These are phyloP conservation scores for Drosophila oshimai DNA, from an alignment of 1,140 invertebrate species.

Conservation along the genomic window DNA sequence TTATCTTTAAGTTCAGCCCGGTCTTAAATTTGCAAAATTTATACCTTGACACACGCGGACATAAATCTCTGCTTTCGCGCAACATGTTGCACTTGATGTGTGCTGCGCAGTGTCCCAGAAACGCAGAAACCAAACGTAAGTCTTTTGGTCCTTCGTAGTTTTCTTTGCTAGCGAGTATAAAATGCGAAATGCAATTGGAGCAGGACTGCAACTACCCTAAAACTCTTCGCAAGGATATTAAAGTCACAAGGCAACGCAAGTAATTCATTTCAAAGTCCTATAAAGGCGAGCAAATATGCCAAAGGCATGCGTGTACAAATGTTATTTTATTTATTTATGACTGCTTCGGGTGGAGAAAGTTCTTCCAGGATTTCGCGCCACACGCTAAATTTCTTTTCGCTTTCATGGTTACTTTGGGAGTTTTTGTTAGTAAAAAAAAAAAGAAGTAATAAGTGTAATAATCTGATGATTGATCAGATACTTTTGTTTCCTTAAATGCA, in stretches of 20 bases:
- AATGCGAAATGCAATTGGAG: background rate
- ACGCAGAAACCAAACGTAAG: constrained; percentile 68
- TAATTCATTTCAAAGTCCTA: constrained; percentile 71
- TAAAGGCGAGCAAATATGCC: constrained; percentile 33
- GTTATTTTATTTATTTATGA: constrained; percentile 76
- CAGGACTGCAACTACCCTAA: background rate
- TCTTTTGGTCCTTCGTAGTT: constrained; percentile 48
- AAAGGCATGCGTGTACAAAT: constrained; percentile 41
- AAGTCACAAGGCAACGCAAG: constrained; percentile 38
- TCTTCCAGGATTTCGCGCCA: constrained; percentile 40
- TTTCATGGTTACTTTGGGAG: constrained; percentile 17
- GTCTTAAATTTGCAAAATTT: constrained; percentile 46
- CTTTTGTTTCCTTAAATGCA: no score
- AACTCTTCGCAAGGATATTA: background rate
- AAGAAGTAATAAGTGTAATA: background rate
- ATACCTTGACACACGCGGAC: constrained; percentile 34
- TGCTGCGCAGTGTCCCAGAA: constrained; percentile 35
- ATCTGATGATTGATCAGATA: no score
- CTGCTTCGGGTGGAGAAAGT: constrained; percentile 28
- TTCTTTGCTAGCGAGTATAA: background rate
- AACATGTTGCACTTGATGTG: constrained; percentile 64
- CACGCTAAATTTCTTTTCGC: constrained; percentile 42
- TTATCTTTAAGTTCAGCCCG: constrained; percentile 15
- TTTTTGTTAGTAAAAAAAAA: background rate
- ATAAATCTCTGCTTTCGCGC: constrained; percentile 50